Percentiles rank a stretch among this genome's conserved stretches.
These are phyloP conservation scores for Sussaba pulchella DNA, from an alignment of 2,888 invertebrate species.

Conservation along the genomic window DNA sequence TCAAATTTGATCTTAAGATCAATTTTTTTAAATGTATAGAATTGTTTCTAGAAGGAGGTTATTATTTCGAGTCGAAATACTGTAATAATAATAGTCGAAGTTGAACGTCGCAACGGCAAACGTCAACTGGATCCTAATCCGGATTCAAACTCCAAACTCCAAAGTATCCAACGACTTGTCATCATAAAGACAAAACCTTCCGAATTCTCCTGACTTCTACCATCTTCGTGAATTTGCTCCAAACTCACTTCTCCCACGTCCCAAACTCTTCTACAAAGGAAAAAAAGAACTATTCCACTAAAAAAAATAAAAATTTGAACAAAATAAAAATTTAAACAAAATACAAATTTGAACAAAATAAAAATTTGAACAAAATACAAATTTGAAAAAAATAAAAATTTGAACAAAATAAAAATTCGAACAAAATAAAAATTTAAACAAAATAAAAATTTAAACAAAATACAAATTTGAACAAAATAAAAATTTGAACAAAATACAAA, in stretches of 20 bases:
- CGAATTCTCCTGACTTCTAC: no score
- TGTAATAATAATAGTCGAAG: no score
- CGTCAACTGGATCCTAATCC: no score
- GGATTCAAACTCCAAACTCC: no score
- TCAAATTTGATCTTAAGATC: no score
- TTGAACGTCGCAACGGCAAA: no score
- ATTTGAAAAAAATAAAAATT: background rate
- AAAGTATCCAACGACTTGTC: no score
- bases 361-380: background rate
- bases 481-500: background rate
- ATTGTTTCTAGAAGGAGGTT: no score
- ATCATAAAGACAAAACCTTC: no score
- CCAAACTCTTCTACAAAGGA: background rate
- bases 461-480: constrained; percentile 2
- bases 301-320: constrained; percentile 11
- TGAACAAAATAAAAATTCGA: constrained; percentile 2
- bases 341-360: background rate
- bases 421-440: background rate
- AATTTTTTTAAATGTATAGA: no score
- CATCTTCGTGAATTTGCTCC: background rate
- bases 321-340: background rate
- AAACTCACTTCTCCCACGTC: background rate
- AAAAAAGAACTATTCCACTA: background rate
- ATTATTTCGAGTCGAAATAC: no score
- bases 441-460: no score